These are phyloP conservation scores for Pharmacophagus antenor DNA, from an alignment of 2,888 invertebrate genomes.

Conservation along the genomic window DNA sequence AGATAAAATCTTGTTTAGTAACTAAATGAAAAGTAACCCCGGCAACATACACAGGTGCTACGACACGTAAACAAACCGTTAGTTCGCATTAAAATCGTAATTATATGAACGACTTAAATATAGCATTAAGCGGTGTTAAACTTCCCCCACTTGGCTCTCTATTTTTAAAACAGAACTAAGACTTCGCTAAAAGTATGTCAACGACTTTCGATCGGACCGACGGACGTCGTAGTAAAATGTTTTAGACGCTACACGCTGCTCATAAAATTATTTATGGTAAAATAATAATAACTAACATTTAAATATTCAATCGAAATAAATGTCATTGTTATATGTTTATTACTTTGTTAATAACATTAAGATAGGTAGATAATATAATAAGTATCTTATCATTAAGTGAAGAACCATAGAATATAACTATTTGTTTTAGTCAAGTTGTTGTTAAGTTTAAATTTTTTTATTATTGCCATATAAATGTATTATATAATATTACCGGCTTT, in stretches of 20 bases:
- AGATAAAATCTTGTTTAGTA: too few relatives aligned
- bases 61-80: not conserved
- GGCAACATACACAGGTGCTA: too few relatives aligned
- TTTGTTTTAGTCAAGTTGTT: too few relatives aligned
- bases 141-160: slow-evolving; percentile 11
- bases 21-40: too few relatives aligned
- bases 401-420: too few relatives aligned
- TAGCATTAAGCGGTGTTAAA: slow-evolving; percentile 7
- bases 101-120: slow-evolving; percentile 5
- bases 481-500: too few relatives aligned
- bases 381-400: too few relatives aligned
- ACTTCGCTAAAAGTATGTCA: slow-evolving; percentile 25
- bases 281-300: not conserved
- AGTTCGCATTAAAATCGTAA: not conserved
- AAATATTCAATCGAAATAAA: not conserved
- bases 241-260: not conserved
- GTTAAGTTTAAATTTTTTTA: too few relatives aligned
- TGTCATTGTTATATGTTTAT: not conserved
- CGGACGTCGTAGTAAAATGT: slow-evolving; percentile 18
- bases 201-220: slow-evolving; percentile 23
- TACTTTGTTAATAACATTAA: not conserved
- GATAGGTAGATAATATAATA: too few relatives aligned
- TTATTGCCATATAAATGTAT: too few relatives aligned
- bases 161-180: slow-evolving; percentile 27
- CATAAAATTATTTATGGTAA: slow-evolving; percentile 1